Conservation (phyloP, 2,113 vertebrate species). For the Chloropsis hardwickii region DNA sequence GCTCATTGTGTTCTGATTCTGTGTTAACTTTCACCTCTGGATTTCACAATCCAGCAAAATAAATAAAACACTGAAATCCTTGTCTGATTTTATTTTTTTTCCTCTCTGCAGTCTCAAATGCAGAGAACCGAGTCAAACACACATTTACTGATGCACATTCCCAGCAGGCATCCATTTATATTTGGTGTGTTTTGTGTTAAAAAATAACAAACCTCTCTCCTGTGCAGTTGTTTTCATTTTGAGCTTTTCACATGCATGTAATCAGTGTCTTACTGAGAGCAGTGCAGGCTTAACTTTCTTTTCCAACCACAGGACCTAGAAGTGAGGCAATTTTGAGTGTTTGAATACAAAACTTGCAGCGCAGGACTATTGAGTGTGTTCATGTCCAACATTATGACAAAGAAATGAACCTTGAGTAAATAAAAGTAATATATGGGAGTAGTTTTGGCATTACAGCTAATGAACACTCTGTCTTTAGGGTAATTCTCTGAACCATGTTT, state of each 20-base stretch:
- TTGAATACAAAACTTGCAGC: neutral
- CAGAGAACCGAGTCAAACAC: slow-evolving; percentile 1
- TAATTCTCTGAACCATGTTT: neutral
- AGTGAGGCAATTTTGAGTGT: slow-evolving; percentile 21
- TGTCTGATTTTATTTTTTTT: neutral
- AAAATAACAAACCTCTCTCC: neutral
- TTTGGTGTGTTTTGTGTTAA: slow-evolving; percentile 6
- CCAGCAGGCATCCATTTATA: slow-evolving; percentile 54
- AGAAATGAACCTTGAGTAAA: neutral
- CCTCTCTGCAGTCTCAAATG: neutral
- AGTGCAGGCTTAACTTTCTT: neutral
- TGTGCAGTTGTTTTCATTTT: slow-evolving; percentile 57
- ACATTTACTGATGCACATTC: slow-evolving; percentile 39
- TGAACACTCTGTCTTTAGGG: neutral
- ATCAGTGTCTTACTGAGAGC: slow-evolving; percentile 32
- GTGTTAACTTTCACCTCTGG: slow-evolving; percentile 18
- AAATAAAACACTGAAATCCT: slow-evolving; percentile 50
- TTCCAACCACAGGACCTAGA: neutral
- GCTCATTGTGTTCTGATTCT: slow-evolving; percentile 26
- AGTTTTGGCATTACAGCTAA: neutral
- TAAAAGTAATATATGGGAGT: neutral
- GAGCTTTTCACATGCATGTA: slow-evolving; percentile 43
- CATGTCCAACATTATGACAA: neutral
- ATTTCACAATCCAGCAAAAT: neutral
- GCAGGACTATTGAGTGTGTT: neutral